Base-by-base conservation (phyloP, 2,113 vertebrate genomes). In the Anhinga rufa region DNA sequence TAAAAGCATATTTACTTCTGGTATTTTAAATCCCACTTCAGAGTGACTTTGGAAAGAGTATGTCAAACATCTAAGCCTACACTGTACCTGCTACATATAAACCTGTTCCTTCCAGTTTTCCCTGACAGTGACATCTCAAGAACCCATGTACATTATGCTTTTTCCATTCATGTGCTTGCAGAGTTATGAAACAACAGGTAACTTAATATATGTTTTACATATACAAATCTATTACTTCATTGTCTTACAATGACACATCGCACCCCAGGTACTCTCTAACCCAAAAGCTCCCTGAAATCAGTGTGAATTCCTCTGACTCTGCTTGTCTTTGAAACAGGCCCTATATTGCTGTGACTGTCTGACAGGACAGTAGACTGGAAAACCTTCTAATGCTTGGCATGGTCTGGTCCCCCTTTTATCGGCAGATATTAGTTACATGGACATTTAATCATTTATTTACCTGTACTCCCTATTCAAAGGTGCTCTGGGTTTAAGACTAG, bases 161-260 rank as follows among this genome's bases (percentile, higher is more conserved):
- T 76, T 88, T 15, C 22, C 2, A 4, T 78, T 83, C 17, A 17
- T 26, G 28, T 77, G 6, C 17, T 86, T 92, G 46, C 4, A 42
- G 38, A 79, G 4, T 54, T 69, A 55, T 32, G 84, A 81, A 65
- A 62, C 32, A 14, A 12, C 32, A 26, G 7, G 14, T 40, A 75
- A 52, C 17, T 49, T 69, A 75, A 36, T 52, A 22, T 40, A 31
- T 4, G 1, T 52, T 91, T 84, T 57, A 61, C 1, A 2, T 24
- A 68, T 22, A 72, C 11, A 71, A 18, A 71, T 87, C 34, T 90
- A 38, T 55, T 58, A 25, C 20, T 70, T 72, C 46, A 57, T 49
- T 0, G 1, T 78, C 44, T 81, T 61, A 46, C 17, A 78, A 17
- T 18, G 38, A 48, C 4, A 20, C 7, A 9, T 38, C 2, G 0